Percentiles rank a stretch among this genome's conserved stretches.
These are phyloP conservation scores for Brachionus paranguensis DNA, from an alignment of 1,140 invertebrate species.

Conservation along the genomic window DNA sequence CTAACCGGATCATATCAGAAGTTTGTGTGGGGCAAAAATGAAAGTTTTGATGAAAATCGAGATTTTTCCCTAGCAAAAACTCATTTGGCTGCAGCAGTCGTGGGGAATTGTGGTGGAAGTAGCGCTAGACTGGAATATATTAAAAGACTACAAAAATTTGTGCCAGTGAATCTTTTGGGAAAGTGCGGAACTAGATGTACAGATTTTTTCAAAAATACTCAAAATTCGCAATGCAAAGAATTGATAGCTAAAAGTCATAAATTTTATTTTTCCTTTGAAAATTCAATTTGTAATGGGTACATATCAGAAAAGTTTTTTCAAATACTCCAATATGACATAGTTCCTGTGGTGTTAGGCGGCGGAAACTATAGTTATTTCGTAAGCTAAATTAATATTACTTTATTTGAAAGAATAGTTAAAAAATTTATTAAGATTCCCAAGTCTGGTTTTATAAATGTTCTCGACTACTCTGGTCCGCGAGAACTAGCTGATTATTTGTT, in stretches of 20 bases:
- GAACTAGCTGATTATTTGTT: conserved; percentile 41
- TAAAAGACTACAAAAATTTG: neutral
- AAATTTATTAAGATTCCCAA: neutral
- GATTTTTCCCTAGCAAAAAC: neutral
- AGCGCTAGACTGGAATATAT: neutral
- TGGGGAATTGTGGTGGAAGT: neutral
- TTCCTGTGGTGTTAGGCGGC: conserved; percentile 40
- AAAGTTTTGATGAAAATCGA: neutral
- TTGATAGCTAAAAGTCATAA: neutral
- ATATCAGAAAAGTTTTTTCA: conserved; percentile 42
- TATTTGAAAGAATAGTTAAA: neutral
- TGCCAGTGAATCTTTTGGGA: neutral
- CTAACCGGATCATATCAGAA: neutral
- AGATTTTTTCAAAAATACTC: neutral
- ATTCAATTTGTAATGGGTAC: conserved; percentile 41
- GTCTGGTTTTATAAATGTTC: conserved; percentile 38
- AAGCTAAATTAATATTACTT: neutral
- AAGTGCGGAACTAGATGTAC: neutral
- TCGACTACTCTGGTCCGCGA: conserved; percentile 38
- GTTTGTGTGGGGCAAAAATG: neutral
- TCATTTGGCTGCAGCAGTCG: neutral
- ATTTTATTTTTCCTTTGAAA: conserved; percentile 43
- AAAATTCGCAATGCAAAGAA: neutral
- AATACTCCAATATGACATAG: neutral
- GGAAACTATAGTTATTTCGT: conserved; percentile 17